Evolutionary conservation across 2,113 vertebrate genomes (phyloP).

Genomic region (Laticauda laticaudata): DNA sequence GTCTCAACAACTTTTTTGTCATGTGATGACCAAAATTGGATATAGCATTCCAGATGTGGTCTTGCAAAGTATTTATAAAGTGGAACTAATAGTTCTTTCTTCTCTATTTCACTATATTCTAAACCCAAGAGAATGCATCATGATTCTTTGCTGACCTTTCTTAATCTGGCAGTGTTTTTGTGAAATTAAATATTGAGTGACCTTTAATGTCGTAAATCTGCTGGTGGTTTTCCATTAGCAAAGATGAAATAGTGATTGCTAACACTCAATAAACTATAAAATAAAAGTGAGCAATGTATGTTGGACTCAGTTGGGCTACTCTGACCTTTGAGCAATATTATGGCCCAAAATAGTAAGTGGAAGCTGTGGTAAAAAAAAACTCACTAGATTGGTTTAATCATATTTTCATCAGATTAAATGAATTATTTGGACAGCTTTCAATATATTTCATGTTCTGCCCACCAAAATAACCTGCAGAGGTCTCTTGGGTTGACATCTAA

Average conservation of each 20-base stretch:
- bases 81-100: neutral
- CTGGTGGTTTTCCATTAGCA: neutral
- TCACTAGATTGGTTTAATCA: neutral
- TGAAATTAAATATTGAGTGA: neutral
- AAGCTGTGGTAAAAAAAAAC: neutral
- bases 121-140: neutral
- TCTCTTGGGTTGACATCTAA: neutral
- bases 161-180: neutral
- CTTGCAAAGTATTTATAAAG: too few relatives aligned
- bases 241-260: neutral
- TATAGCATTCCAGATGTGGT: too few relatives aligned
- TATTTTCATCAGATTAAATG: neutral
- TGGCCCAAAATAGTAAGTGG: neutral
- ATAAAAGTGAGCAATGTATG: neutral
- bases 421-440: neutral
- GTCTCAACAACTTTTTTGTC: too few relatives aligned
- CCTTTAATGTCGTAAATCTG: neutral
- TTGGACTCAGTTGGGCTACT: neutral
- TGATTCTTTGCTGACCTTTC: neutral
- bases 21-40: too few relatives aligned
- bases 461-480: neutral
- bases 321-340: neutral
- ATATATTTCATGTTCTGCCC: neutral
- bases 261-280: neutral
- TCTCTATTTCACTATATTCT: neutral